Evolutionary conservation across 2,888 invertebrate genomes (phyloP), one percentile per base, ranked within the genome.

Genomic region (Bellardia pandia): DNA sequence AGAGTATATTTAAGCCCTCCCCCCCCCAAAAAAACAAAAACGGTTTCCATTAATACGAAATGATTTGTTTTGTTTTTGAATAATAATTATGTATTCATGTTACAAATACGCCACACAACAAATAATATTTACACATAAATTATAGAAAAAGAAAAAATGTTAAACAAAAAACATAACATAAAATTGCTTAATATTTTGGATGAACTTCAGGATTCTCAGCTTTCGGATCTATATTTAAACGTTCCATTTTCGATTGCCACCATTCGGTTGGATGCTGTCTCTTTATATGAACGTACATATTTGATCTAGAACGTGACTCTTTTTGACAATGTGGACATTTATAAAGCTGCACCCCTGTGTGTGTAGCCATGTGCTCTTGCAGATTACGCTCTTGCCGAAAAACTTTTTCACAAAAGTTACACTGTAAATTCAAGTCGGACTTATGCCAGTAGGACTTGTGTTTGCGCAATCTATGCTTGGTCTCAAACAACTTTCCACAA

Each of bases 201-300:
- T 33, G 11, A 4, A 62, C 14, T 40, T 82, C 58, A 0, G 77
- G 64, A 71, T 58, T 74, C 69, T 84, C 84, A 14, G 74, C 56
- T 11, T 77, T 85, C 40, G 80, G 77, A 64, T 87, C 77, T 16
- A 87, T 56, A 64, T 88, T 88, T 6, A 88, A 74, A 56, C 92
- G 90, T 8, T 89, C 90, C 68, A 91, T 89, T 53, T 92, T 90
- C 7, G 92, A 91, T 2, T 88, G 89, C 71, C 91, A 90, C 92
- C 92, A 92, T 83, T 92, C 92, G 4, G 89, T 79, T 69, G 91
- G 91, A 83, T 92, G 92, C 80, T 91, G 90, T 53, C 92, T 92
- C 83, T 92, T 92, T 37, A 92, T 91, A 72, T 92, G 92, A 68
- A 91, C 92, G 85, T 92, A 92, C 92, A 92, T 92, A 88, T 92